A percentile compares a stretch with the other conserved stretches of the same genome.
Conservation (phyloP, 2,113 vertebrate species). For the Willisornis vidua region DNA sequence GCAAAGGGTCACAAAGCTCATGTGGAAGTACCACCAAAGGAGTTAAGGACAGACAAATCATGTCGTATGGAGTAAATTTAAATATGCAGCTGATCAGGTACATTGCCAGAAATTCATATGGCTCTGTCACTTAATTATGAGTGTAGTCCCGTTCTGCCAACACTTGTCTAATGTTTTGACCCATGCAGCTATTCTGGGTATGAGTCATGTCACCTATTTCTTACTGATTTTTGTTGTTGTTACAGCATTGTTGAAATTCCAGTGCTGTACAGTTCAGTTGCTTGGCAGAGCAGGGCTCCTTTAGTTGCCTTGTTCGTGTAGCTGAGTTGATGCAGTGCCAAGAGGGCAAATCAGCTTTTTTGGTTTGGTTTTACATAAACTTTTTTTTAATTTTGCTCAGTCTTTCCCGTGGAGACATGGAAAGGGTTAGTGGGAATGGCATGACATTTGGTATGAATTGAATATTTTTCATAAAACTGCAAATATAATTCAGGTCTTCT, state of each 20-base stretch:
- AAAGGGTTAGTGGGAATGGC: neutral
- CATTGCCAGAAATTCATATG: neutral
- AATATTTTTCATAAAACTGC: neutral
- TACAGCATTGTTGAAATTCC: neutral
- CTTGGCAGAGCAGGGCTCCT: neutral
- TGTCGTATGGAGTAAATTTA: neutral
- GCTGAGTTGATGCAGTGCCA: neutral
- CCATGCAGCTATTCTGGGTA: neutral
- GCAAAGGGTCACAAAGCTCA: neutral
- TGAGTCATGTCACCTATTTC: neutral
- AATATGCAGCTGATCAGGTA: neutral
- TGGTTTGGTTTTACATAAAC: neutral
- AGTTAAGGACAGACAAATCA: neutral
- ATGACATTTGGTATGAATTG: neutral
- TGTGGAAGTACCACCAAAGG: neutral
- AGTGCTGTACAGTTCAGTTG: neutral
- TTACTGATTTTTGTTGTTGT: constrained; percentile 20
- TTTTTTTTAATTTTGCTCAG: neutral
- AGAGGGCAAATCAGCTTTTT: neutral
- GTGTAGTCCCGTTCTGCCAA: neutral
- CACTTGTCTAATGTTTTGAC: neutral
- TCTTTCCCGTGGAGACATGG: neutral
- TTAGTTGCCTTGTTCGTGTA: neutral
- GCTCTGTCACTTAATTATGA: neutral
- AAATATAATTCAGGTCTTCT: neutral